Base-by-base conservation (phyloP, 2,113 vertebrate species). In the Hystrix cristata region DNA sequence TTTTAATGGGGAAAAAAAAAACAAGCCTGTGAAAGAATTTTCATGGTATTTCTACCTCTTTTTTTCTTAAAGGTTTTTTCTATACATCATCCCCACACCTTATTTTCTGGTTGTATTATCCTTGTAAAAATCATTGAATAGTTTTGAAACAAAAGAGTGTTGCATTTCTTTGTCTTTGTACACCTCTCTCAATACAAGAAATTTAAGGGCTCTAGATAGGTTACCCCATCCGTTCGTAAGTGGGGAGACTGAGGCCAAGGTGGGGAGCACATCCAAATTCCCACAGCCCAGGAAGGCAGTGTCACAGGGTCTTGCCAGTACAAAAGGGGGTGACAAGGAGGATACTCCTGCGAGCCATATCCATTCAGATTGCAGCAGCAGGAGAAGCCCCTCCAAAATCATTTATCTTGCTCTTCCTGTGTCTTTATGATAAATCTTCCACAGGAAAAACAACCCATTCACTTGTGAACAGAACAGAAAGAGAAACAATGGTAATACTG, bases 241-340 rank as follows among this genome's bases (percentile, higher is more conserved):
- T 3, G 9, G 55, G 25, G 2, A n/a, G 9, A 51, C 12, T 15
- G 21, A 31, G 25, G 34, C 29, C 67, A 82, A 34, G 2, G 21
- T 0, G 5, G 51, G 15, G 9, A 16, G 0, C 0, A 10, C n/a
- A n/a, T 18, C 43, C 43, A 25, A 10, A 78, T n/a, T 21, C 13
- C 29, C 7, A 6, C n/a, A 69, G 19, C 38, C 46, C 2, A 11
- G 5, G 3, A 48, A 62, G 25, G 29, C 3, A 23, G n/a, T 2
- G 13, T 0, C 10, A 0, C 5, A 19, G 15, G 5, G 6, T 43
- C 51, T 60, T n/a, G 9, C 2, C 2, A 10, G 14, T 13, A 19
- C 4, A 9, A 2, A 31, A 21, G 7, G 12, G 12, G 51, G 55
- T 6, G 31, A 14, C 9, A 16, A 1, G 1, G 12, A 7, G 15